A percentile compares a stretch with the other conserved stretches of the same genome.
These are phyloP conservation scores for Cacoxenus indagator DNA, from an alignment of 2,888 invertebrate species.

Conservation along the genomic window DNA sequence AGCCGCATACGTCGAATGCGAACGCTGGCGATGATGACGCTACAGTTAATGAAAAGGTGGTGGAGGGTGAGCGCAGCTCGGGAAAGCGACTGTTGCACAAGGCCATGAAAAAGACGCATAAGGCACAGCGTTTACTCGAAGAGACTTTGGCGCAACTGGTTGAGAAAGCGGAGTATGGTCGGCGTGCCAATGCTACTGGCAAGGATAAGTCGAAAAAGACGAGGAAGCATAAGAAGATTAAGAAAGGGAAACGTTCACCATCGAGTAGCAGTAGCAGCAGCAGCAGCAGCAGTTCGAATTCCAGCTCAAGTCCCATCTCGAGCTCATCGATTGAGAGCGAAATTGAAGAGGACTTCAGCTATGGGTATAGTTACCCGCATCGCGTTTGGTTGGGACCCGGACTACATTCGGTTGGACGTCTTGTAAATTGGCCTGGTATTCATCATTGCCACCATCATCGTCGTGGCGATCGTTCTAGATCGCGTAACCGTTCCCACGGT, in stretches of 20 bases:
- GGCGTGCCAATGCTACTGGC: background rate
- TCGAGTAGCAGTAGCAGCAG: constrained; percentile 40
- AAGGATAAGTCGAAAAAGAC: constrained; percentile 20
- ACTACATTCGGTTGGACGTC: constrained; percentile 5
- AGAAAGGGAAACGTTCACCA: constrained; percentile 37
- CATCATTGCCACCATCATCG: constrained; percentile 23
- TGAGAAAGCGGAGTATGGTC: constrained; percentile 33
- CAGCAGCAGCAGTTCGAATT: constrained; percentile 22
- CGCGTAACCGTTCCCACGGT: constrained; percentile 39
- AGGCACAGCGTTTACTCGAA: constrained; percentile 47
- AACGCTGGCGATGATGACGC: background rate
- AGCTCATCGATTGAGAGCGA: constrained; percentile 31
- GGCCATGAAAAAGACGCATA: constrained; percentile 50
- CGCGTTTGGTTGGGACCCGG: background rate
- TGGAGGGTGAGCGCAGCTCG: background rate
- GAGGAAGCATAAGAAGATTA: constrained; percentile 34
- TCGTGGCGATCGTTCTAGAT: constrained; percentile 32
- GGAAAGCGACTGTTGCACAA: constrained; percentile 28
- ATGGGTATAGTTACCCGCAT: background rate
- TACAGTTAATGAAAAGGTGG: background rate
- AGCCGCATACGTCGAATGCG: constrained; percentile 24
- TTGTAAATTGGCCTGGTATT: constrained; percentile 14
- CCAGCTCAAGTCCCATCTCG: constrained; percentile 38
- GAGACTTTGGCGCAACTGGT: constrained; percentile 37
- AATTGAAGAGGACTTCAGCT: background rate